Evolutionary conservation across 1,140 invertebrate genomes (phyloP), one percentile per base, ranked within the genome.

Genomic region (Hesperophylax magnus): DNA sequence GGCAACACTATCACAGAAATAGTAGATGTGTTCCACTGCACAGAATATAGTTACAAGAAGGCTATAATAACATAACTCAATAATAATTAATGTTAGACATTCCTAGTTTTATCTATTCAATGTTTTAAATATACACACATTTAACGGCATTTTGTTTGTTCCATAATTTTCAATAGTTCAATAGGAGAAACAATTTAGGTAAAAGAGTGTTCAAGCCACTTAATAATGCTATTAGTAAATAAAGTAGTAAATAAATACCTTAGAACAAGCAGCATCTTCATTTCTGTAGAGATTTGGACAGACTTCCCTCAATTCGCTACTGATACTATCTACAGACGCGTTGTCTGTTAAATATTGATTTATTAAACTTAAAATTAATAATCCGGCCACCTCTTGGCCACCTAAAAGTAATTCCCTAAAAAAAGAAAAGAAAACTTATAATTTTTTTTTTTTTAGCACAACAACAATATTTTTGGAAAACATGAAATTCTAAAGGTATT

Each of bases 191-290:
- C 4, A 6, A 56, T 56, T n/a, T 4, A 3, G 8, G 54, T 3
- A n/a, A 56, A 56, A 6, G 2, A 56, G 17, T 56, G 54, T 20
- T n/a, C 17, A 9, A 56, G 17, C 54, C 18, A 17, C 8, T 0
- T 58, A 58, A 3, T 58, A 58, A 18, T 5, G 3, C 8, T 58
- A 58, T 17, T 58, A 58, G 5, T n/a, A 58, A n/a, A 17, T 58
- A 58, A 58, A 58, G 7, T 39, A 39, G 34, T 39, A 58, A n/a
- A 58, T 58, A 58, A 47, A 86, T 90, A 96, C 95, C 92, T 98
- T 97, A 20, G 97, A 94, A 88, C 96, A 98, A 47, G 97, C 95
- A 18, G 97, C 98, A 91, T 99, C 98, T 91, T 99, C 98, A 85
- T 94, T 94, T 85, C 95, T 95, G 86, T 98, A 99, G 1, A 99